Percentiles rank a stretch among this genome's conserved stretches.
phyloP scores from a whole-genome alignment of 2,113 vertebrate genomes.

The Hystrix brachyura region DNA sequence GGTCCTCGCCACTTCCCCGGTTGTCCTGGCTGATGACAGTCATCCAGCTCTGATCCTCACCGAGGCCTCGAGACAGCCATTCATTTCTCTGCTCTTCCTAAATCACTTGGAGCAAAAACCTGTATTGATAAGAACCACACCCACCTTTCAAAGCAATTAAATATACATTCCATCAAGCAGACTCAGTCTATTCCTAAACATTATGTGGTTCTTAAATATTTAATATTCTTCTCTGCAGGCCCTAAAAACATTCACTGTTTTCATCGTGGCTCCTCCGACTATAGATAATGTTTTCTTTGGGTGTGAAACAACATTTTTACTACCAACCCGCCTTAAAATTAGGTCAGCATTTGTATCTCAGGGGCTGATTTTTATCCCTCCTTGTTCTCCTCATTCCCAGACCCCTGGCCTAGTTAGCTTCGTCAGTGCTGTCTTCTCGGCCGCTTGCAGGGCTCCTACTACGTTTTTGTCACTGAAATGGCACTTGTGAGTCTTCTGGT shows the following conservation, averaged over 20 bases:
- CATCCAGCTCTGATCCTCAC: no score
- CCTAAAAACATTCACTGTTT: constrained; percentile 4
- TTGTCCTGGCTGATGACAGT: neutral
- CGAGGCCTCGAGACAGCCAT: neutral
- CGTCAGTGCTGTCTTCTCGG: accelerated
- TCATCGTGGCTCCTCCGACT: neutral
- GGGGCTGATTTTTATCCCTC: neutral
- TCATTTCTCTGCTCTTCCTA: neutral
- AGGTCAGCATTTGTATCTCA: constrained; percentile 64
- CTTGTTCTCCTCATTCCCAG: neutral
- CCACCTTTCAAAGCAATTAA: constrained; percentile 39
- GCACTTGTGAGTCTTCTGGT: neutral
- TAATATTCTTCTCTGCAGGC: neutral
- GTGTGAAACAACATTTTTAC: constrained; percentile 2
- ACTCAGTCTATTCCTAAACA: constrained; percentile 32
- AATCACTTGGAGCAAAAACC: constrained; percentile 14
- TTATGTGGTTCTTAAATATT: constrained; percentile 53
- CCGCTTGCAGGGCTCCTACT: neutral
- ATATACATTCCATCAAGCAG: neutral
- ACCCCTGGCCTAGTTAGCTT: constrained; percentile 18
- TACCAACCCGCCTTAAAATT: constrained; percentile 54
- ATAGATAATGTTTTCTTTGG: constrained; percentile 12
- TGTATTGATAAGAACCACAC: neutral
- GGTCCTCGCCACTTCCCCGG: accelerated
- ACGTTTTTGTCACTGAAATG: neutral